Base-by-base conservation (phyloP, 2,888 invertebrate species). In the Archips xylosteana region DNA sequence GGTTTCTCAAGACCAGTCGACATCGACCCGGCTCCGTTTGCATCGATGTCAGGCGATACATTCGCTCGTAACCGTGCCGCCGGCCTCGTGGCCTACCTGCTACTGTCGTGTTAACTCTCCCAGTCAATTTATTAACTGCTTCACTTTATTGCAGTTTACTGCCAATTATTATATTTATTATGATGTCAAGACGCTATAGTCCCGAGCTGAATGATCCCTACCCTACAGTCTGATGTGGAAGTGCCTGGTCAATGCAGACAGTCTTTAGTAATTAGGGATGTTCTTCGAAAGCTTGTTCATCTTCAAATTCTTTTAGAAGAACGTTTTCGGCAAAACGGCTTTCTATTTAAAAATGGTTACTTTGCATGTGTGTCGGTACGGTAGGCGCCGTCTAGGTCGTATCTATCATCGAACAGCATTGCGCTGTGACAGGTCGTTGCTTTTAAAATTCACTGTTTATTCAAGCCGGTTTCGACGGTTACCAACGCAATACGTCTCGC, bases 21-120 rank as follows among this genome's bases (percentile, higher is more conserved):
- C 76, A 76, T 72, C 77, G 81, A 81, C 80, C 82, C 78, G 81
- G 77, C 85, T 85, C 79, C 79, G 80, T 83, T 87, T 82, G 80
- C 80, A 86, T 84, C 80, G 83, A 87, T 87, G 87, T 85, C 86
- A 85, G 82, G 85, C 82, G 83, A 83, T 85, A 85, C 83, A 81
- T 83, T 80, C 74, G 83, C 77, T 79, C 77, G 79, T 67, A 85
- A 83, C 86, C 86, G 77, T 84, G 85, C 78, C 85, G 83, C 77
- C 82, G 79, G 65, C 67, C 69, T 47, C 68, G 59, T 73, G 69
- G 32, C 68, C 73, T 70, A 74, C 69, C 74, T 74, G 65, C 15
- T 49, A 32, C 57, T 57, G 63, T 47, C 63, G 45, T 65, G 42
- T 42, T 62, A 39, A 62, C 42, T 34, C 62, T 42, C 62, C 23